phyloP scores from a whole-genome alignment of 2,797 vertebrate species.

The Myotis daubentonii region DNA sequence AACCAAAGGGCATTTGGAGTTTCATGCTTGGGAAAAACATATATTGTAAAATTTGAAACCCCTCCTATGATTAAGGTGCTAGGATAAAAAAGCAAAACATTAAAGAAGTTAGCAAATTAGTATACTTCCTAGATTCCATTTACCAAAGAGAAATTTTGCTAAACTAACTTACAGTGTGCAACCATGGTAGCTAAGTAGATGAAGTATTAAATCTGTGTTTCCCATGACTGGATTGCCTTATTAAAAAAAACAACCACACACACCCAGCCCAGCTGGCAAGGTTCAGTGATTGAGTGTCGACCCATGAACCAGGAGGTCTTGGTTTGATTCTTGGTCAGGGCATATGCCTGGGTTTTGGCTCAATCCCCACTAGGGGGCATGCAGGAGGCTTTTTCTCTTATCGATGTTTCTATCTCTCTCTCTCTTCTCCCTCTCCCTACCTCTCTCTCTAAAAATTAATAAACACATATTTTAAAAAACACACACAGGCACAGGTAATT shows the following conservation, averaged over 20 bases:
- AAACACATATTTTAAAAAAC: neutral
- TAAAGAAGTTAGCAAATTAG: conserved; percentile 43
- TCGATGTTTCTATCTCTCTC: neutral
- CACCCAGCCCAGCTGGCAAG: neutral
- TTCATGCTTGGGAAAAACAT: conserved; percentile 38
- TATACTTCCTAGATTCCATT: conserved; percentile 15
- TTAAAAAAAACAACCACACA: neutral
- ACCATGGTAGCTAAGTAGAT: neutral
- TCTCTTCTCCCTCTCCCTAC: neutral
- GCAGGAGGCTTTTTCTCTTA: neutral
- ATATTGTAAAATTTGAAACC: conserved; percentile 10
- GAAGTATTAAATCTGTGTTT: conserved; percentile 20
- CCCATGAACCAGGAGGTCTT: neutral
- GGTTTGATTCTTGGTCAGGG: neutral
- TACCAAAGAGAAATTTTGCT: conserved; percentile 49
- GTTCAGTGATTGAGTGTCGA: neutral
- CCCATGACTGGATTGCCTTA: neutral
- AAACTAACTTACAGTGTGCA: conserved; percentile 36
- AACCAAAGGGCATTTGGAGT: conserved; percentile 11
- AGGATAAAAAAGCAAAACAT: neutral
- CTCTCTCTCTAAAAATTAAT: neutral
- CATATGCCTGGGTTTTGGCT: neutral
- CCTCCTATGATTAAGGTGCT: conserved; percentile 39
- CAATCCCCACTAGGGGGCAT: neutral
- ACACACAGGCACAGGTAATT: conserved; percentile 21